phyloP scores from a whole-genome alignment of 2,113 vertebrate genomes.

The Pedionomus torquatus region DNA sequence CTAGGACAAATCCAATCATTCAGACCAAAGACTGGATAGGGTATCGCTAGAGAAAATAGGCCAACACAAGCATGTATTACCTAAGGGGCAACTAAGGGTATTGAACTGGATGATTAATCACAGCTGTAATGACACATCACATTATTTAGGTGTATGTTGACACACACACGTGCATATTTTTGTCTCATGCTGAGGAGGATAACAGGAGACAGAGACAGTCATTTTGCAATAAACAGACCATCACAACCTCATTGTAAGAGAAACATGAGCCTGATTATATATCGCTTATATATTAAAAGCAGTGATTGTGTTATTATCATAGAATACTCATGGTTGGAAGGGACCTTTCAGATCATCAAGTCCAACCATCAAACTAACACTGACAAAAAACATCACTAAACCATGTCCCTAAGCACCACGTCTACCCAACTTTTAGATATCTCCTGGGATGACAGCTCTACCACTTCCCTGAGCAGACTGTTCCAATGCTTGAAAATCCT shows the following conservation, averaged over 20 bases:
- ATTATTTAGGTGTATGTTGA: neutral
- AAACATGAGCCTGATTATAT: neutral
- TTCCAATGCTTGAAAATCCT: too few relatives aligned
- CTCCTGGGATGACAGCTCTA: too few relatives aligned
- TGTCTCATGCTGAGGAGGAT: neutral
- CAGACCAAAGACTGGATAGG: neutral
- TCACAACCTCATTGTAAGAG: neutral
- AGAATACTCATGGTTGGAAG: too few relatives aligned
- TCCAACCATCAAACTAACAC: too few relatives aligned
- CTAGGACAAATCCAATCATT: neutral
- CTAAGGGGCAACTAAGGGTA: neutral
- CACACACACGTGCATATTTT: neutral
- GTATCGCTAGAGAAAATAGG: neutral
- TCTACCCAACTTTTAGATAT: too few relatives aligned
- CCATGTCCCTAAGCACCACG: too few relatives aligned
- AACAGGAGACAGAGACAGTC: neutral
- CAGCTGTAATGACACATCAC: neutral
- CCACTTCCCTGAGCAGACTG: too few relatives aligned
- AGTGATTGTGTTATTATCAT: neutral
- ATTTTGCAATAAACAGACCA: neutral
- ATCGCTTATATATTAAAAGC: neutral
- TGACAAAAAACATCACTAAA: too few relatives aligned
- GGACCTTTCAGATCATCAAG: too few relatives aligned
- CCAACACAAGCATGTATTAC: neutral
- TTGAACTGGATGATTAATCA: constrained; percentile 1